Evolutionary conservation across 2,888 invertebrate species (phyloP).

Genomic region (Orthosia cruda): DNA sequence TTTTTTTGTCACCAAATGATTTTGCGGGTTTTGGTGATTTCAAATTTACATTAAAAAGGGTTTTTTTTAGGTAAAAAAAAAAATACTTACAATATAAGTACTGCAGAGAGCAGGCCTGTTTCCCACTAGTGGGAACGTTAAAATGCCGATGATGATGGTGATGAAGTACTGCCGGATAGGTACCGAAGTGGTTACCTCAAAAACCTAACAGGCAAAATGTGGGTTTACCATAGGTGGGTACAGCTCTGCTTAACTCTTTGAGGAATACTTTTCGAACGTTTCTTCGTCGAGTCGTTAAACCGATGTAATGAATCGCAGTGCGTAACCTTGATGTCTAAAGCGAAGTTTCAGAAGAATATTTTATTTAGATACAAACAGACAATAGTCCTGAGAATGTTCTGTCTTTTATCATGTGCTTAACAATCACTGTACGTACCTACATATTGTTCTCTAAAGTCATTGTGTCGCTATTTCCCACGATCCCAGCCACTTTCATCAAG

Average conservation of each 20-base stretch:
- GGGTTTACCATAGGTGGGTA: not conserved
- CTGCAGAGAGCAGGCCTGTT: too few relatives aligned
- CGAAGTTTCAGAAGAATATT: constrained; percentile 33
- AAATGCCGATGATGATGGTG: too few relatives aligned
- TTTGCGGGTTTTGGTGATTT: too few relatives aligned
- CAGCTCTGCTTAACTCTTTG: not conserved
- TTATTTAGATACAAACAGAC: constrained; percentile 20
- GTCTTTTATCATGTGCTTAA: constrained; percentile 40
- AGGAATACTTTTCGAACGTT: not conserved
- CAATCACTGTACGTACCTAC: constrained; percentile 41
- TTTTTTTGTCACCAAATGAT: too few relatives aligned
- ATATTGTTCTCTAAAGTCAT: constrained; percentile 48
- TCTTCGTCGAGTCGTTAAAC: not conserved
- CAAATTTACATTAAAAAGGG: too few relatives aligned
- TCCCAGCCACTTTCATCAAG: constrained; percentile 58
- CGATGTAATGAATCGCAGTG: constrained; percentile 1
- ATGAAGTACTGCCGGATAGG: too few relatives aligned
- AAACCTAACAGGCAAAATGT: not conserved
- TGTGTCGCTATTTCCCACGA: constrained; percentile 59
- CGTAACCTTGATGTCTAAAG: constrained; percentile 28
- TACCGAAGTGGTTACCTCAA: too few relatives aligned
- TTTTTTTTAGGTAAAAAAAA: too few relatives aligned
- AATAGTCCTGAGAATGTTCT: constrained; percentile 59
- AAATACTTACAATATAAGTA: too few relatives aligned
- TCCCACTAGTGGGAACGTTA: too few relatives aligned